phyloP scores from a whole-genome alignment of 2,797 vertebrate genomes.

The Poeciliopsis turneri region DNA sequence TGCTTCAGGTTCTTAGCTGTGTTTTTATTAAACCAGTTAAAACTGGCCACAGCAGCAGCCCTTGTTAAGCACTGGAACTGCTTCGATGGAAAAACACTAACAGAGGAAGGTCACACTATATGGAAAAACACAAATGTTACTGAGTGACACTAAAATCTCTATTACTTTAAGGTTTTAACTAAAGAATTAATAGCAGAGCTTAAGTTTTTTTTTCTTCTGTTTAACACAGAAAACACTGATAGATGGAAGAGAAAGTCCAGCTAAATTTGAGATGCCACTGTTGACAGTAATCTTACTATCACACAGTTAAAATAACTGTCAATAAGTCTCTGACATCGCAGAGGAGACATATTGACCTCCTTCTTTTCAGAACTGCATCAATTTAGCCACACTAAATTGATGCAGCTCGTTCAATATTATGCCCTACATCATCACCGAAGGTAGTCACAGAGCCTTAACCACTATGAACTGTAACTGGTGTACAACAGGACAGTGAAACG shows the following conservation, averaged over 20 bases:
- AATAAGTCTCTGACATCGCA: neutral
- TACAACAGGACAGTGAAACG: neutral
- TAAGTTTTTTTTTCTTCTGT: neutral
- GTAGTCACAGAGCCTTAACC: neutral
- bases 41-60: neutral
- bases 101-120: neutral
- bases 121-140: neutral
- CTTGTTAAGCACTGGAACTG: constrained; percentile 2
- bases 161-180: neutral
- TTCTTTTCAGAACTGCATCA: neutral
- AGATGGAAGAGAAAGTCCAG: neutral
- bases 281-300: neutral
- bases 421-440: neutral
- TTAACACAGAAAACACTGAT: neutral
- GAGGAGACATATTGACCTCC: neutral
- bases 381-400: neutral
- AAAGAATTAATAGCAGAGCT: neutral
- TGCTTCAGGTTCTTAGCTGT: neutral
- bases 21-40: constrained; percentile 4
- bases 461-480: neutral
- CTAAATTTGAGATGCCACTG: neutral
- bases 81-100: neutral
- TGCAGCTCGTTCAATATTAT: neutral
- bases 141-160: neutral
- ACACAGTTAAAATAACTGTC: neutral